Base-by-base conservation (phyloP, 2,113 vertebrate species). In the Sarotherodon lohbergeri region DNA sequence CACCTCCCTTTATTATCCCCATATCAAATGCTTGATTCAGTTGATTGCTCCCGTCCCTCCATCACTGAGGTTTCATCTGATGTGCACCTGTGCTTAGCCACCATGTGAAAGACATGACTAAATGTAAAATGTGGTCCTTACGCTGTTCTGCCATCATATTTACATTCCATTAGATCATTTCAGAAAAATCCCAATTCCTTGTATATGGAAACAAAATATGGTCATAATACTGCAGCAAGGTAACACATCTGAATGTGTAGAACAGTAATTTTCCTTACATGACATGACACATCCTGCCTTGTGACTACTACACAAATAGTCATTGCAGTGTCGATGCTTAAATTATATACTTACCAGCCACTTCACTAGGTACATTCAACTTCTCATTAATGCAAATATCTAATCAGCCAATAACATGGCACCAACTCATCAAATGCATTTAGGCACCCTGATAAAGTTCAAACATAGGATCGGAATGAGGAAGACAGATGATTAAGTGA, bases 141-240 rank as follows among this genome's bases (percentile, higher is more conserved):
- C 27, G 84, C 90, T 84, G 85, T 68, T 59, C 73, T 61, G 86
- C 79, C 86, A 85, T 90, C 78, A 89, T 91, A 93, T 95, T 95
- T 94, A 93, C 90, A 92, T 95, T 92, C 91, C 92, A 94, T 94
- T 95, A 93, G 86, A 91, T 27, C 82, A 91, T 78, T 88, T 92
- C 95, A 95, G 93, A 92, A 93, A 91, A 91, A 91, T 93, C 94
- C 95, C 95, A 92, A 92, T 93, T 93, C 82, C 91, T 89, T 79
- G n/a, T 84, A 11, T 50, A 76, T 1, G 24, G 43, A 76, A 76
- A 48, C 43, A 48, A 76, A 48, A 48, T 76, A 48, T 76, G 71
- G 73, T 50, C 71, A 78, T 19, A 52, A 27, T 8, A 13, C 29
- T 19, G 27, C 27, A 34, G 46, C 73, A 32, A 13, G 17, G 17